Conservation (phyloP, 2,888 invertebrate genomes). For the Pheosia gnoma region DNA sequence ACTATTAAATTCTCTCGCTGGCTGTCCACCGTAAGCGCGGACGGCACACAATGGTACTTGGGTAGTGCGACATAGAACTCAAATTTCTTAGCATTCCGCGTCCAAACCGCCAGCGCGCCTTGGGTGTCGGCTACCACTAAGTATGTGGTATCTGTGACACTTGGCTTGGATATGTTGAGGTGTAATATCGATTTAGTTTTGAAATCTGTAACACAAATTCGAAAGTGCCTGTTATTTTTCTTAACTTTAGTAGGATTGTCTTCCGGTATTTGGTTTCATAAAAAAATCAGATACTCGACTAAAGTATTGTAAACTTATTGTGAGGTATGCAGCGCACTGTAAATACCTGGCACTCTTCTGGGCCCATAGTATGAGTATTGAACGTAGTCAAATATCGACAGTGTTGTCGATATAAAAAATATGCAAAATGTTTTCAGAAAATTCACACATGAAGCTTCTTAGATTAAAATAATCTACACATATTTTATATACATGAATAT, state of each 20-base stretch:
- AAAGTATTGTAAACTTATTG: too few species aligned
- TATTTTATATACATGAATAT: too few species aligned
- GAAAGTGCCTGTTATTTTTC: neutral
- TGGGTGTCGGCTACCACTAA: slow-evolving; percentile 87
- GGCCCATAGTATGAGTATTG: too few species aligned
- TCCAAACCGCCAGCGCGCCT: slow-evolving; percentile 88
- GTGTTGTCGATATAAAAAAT: too few species aligned
- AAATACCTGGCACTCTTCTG: too few species aligned
- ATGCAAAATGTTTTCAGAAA: too few species aligned
- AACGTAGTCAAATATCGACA: too few species aligned
- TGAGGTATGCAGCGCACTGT: too few species aligned
- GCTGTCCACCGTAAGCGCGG: slow-evolving; percentile 88
- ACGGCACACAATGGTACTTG: slow-evolving; percentile 87
- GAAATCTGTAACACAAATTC: slow-evolving; percentile 72
- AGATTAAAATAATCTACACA: too few species aligned
- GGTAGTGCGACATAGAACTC: slow-evolving; percentile 86
- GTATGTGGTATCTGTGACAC: slow-evolving; percentile 64
- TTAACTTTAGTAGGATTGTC: neutral
- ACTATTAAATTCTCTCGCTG: slow-evolving; percentile 85
- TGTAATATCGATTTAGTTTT: slow-evolving; percentile 81
- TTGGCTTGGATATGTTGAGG: slow-evolving; percentile 54
- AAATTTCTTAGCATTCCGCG: slow-evolving; percentile 57
- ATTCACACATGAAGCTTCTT: too few species aligned
- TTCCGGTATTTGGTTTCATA: too few species aligned
- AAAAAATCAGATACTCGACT: too few species aligned